phyloP scores from a whole-genome alignment of 1,140 invertebrate genomes.

The Drosophila auraria region DNA sequence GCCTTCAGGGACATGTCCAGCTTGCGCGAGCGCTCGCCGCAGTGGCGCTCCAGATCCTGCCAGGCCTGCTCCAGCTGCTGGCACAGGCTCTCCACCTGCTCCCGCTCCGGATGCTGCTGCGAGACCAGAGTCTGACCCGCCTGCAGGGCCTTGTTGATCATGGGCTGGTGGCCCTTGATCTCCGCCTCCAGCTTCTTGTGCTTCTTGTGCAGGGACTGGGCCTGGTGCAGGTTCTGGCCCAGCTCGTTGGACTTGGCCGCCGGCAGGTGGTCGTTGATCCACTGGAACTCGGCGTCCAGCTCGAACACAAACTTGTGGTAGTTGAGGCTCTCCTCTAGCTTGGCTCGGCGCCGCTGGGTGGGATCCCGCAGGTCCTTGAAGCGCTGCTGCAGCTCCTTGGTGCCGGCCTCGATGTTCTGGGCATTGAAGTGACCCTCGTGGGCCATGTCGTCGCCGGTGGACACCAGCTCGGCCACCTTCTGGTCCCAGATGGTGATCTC shows the following conservation, averaged over 20 bases:
- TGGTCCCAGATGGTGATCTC: conserved; percentile 92
- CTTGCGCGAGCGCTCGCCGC: conserved; percentile 90
- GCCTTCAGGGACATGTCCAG: conserved; percentile 94
- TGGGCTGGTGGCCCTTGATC: conserved; percentile 92
- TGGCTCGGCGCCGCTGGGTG: conserved; percentile 89
- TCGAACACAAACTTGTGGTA: conserved; percentile 97
- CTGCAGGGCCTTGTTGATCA: conserved; percentile 92
- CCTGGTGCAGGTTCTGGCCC: conserved; percentile 95
- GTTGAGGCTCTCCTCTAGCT: conserved; percentile 93
- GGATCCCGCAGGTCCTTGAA: conserved; percentile 88
- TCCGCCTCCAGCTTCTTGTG: conserved; percentile 96
- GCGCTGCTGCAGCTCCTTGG: conserved; percentile 90
- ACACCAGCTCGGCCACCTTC: conserved; percentile 91
- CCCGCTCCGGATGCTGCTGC: conserved; percentile 91
- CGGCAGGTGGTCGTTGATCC: conserved; percentile 96
- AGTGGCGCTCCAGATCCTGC: conserved; percentile 89
- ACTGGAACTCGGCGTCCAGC: conserved; percentile 96
- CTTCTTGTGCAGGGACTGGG: conserved; percentile 96
- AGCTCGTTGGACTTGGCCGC: conserved; percentile 91
- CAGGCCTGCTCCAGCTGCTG: conserved; percentile 89
- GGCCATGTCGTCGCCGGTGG: conserved; percentile 94
- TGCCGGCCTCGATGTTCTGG: conserved; percentile 92
- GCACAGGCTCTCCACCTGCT: conserved; percentile 90
- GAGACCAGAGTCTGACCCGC: conserved; percentile 90
- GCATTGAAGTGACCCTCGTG: conserved; percentile 97